These are phyloP conservation scores for Lucilia cuprina DNA, from an alignment of 1,140 invertebrate species.

Conservation along the genomic window DNA sequence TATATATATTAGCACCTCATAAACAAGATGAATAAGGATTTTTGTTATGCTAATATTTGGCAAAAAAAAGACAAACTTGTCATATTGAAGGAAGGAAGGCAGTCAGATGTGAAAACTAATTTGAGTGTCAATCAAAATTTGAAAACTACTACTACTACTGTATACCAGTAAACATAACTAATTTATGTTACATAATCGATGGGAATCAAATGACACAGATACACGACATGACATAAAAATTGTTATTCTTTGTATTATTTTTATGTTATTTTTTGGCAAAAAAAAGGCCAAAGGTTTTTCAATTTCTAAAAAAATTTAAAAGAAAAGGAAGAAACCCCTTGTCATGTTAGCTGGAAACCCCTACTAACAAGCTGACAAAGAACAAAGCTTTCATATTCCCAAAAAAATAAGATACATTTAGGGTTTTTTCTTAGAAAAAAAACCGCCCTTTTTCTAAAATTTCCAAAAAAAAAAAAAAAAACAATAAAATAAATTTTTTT, in stretches of 20 bases:
- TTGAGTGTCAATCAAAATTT: constrained; percentile 57
- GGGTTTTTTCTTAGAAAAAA: constrained; percentile 11
- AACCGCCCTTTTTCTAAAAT: not conserved
- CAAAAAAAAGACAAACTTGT: not conserved
- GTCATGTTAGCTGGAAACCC: not conserved
- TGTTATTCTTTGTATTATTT: not conserved
- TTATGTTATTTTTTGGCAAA: not conserved
- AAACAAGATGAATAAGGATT: not conserved
- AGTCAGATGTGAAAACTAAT: constrained; percentile 43
- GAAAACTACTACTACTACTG: not conserved
- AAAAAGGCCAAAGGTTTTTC: constrained; percentile 3
- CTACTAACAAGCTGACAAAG: not conserved
- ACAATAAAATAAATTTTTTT: not conserved
- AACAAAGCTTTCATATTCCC: not conserved
- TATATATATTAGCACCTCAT: constrained; percentile 24
- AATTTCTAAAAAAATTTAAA: not conserved
- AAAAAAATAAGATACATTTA: not conserved
- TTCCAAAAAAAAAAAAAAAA: not conserved
- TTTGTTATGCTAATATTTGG: not conserved
- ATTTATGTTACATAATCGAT: constrained; percentile 53
- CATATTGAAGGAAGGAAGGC: no score
- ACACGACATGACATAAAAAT: constrained; percentile 10
- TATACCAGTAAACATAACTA: constrained; percentile 36
- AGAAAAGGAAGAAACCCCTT: not conserved
- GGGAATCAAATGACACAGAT: constrained; percentile 55